Conservation (phyloP, 2,113 vertebrate species). For the Chamaea fasciata region DNA sequence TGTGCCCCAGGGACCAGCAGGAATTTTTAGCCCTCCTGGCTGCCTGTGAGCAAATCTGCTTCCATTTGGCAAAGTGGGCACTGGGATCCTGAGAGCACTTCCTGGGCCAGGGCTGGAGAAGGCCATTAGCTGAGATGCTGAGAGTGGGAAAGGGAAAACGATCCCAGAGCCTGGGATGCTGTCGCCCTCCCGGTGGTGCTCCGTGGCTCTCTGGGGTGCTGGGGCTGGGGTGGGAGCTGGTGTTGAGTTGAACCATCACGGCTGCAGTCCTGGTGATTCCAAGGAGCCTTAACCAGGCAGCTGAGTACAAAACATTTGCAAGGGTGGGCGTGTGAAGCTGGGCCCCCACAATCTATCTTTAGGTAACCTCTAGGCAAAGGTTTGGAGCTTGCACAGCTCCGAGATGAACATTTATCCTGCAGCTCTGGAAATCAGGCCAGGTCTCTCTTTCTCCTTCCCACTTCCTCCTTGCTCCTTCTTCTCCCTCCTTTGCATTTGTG, state of each 20-base stretch:
- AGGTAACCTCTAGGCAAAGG: slow-evolving; percentile 30
- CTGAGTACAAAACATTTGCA: background rate
- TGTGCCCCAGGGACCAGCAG: background rate
- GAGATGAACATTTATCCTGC: background rate
- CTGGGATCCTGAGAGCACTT: background rate
- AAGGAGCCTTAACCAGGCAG: background rate
- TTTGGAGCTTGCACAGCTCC: background rate
- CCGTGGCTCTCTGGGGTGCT: fast-evolving
- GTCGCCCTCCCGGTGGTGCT: fast-evolving
- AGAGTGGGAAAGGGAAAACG: background rate
- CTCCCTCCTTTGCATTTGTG: background rate
- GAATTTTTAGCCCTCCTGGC: background rate
- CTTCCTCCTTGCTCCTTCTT: slow-evolving; percentile 2
- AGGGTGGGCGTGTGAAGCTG: background rate
- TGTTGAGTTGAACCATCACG: fast-evolving
- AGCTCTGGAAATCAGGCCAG: slow-evolving; percentile 50
- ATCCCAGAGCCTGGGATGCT: fast-evolving
- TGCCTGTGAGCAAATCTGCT: background rate
- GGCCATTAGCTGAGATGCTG: background rate
- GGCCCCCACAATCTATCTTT: slow-evolving; percentile 26
- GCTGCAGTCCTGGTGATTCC: fast-evolving
- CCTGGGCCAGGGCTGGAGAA: background rate
- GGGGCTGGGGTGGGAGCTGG: background rate
- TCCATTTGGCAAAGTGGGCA: background rate
- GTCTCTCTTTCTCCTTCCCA: slow-evolving; percentile 18